Evolutionary conservation across 2,888 invertebrate species (phyloP), one percentile per base, ranked within the genome.

Genomic region (Agonopterix arenella): DNA sequence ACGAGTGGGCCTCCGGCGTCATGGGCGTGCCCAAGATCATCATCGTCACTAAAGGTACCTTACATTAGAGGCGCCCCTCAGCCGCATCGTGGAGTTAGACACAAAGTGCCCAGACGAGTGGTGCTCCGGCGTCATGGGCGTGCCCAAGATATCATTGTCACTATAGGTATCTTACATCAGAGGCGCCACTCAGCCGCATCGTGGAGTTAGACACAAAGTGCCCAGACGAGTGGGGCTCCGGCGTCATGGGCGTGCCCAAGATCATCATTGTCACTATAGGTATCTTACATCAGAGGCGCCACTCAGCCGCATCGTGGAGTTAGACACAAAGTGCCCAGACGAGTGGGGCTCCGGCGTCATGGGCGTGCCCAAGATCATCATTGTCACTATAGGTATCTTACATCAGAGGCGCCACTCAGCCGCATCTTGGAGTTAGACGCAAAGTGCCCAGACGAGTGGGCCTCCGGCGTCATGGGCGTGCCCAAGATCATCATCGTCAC

Each of bases 1-100:
- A 8, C 55, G 62, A 18, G 18, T 18, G 18, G 48, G 9, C 65
- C 62, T 70, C 71, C 0, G 61, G 63, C 1, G 73, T 76, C 0
- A 78, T 80, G 78, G 77, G 80, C 0, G 73, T 81, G 3, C 82
- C 82, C 0, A 74, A 75, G 40, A 71, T 84, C n/a, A 68, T 80
- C 4, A 76, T 83, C 18, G 55, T 81, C 5, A 75, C 18, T 18
- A 18, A 18, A 18, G 18, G 18, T 18, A 18, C 18, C 18, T 13
- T 13, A 13, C 18, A 13, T 13, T 2, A 13, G 13, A 13, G 13
- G 13, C n/a, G n/a, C n/a, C 88, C 0, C 67, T 86, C 1, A 80
- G 81, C 49, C 65, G 79, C 0, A 77, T 81, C 2, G 71, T 77
- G 0, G 81, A 76, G 18, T 56, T 69, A 0, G 75, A 71, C 51